Evolutionary conservation across 1,140 invertebrate genomes (phyloP).

Genomic region (Cydia fagiglandana): DNA sequence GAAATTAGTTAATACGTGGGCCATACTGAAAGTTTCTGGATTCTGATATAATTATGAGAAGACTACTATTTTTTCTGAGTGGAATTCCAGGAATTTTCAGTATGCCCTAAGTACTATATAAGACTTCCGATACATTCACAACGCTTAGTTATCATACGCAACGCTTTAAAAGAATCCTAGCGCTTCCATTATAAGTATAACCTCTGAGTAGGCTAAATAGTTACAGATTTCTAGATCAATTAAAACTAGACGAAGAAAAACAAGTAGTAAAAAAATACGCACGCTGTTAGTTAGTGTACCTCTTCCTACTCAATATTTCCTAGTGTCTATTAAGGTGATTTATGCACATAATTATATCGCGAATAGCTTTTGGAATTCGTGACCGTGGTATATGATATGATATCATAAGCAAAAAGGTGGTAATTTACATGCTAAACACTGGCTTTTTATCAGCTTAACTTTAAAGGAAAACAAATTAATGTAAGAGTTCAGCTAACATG

Average conservation of each 20-base stretch:
- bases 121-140: no score
- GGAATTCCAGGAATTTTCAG: no score
- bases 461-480: neutral
- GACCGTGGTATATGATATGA: neutral
- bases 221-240: neutral
- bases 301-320: slow-evolving; percentile 22
- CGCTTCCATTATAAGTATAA: no score
- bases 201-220: neutral
- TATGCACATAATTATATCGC: slow-evolving; percentile 23
- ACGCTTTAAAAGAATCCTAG: no score
- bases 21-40: no score
- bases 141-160: no score
- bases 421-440: neutral
- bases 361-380: slow-evolving; percentile 9
- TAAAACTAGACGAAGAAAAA: slow-evolving; percentile 9
- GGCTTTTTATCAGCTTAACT: neutral
- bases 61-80: no score
- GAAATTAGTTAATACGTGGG: no score
- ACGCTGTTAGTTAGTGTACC: neutral
- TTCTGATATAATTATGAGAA: no score
- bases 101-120: no score
- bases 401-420: neutral
- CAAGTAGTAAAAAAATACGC: neutral
- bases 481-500: neutral
- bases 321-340: slow-evolving; percentile 5